Evolutionary conservation across 2,113 vertebrate species (phyloP), one percentile per base, ranked within the genome.

Genomic region (Tylochromis polylepis): DNA sequence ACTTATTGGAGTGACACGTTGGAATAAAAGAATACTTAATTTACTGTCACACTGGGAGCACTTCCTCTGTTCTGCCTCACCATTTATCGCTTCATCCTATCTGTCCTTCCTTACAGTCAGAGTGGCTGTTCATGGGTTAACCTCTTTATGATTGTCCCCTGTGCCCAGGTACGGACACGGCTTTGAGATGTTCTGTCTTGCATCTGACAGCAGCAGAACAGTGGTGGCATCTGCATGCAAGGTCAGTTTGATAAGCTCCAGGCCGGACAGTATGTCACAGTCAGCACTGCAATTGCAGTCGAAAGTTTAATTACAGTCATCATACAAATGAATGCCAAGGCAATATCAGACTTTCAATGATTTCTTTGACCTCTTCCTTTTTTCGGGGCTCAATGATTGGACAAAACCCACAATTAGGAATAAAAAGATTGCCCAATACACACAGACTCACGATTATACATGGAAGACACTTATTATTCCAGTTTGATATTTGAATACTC

Each of bases 211-310:
- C 84, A 93, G 95, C 38, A 95, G 94, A 92, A 97, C 97, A 36
- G 16, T 98, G 85, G 95, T 99, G 91, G 98, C 98, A 36, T 99
- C 98, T 22, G 98, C 98, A 1, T 99, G 98, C 94, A 99, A 99
- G 98, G 99, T 99, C 84, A 97, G 93, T 93, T 51, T 81, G 79
- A 87, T 81, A 49, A 79, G 51, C 36, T 58, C 89, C 97, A 97
- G 97, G 97, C 97, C 1, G 96, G 51, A 78, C 70, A 41, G 24
- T 36, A 11, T 18, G 38, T 62, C 57, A 43, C 34, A 77, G 34
- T 80, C 80, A 51, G 14, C 51, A 11, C 12, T 41, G 6, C 49
- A 24, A 51, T 53, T 51, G 46, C 43, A 29, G 70, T 51, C 27
- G 3, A 77, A 77, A 77, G 16, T 77, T 77, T 77, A 77, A 77